These are phyloP conservation scores for Glandiceps talaboti DNA, from an alignment of 53 echinoderm and acorn worm species.

Conservation along the genomic window DNA sequence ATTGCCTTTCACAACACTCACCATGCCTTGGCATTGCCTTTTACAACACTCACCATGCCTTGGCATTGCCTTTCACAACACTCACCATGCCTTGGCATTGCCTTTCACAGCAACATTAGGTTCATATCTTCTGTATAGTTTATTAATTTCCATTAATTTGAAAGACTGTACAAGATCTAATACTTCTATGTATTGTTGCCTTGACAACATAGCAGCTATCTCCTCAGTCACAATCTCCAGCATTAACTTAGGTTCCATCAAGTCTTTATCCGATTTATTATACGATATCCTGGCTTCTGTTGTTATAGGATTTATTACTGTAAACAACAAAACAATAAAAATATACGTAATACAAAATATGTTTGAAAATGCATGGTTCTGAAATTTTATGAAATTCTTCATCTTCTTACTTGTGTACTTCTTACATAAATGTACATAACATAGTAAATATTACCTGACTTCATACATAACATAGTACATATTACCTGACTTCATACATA, in stretches of 20 bases:
- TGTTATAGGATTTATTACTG: constrained; percentile 73
- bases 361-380: no score
- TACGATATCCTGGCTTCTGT: constrained; percentile 61
- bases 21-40: no score
- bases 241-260: constrained; percentile 44
- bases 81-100: constrained; percentile 74
- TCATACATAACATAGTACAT: no score
- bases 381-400: no score
- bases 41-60: no score
- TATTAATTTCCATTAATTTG: constrained; percentile 63
- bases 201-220: constrained; percentile 40
- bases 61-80: no score
- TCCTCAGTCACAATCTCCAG: constrained; percentile 78
- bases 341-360: no score
- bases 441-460: no score
- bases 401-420: no score
- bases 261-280: constrained; percentile 59
- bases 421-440: no score
- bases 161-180: constrained; percentile 65
- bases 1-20: no score
- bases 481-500: no score
- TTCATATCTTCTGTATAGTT: constrained; percentile 73
- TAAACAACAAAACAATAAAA: neutral
- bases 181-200: constrained; percentile 62
- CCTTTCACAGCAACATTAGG: constrained; percentile 44